Evolutionary conservation across 2,888 invertebrate species (phyloP), one percentile per base, ranked within the genome.

Genomic region (Gasteruption jaculator): DNA sequence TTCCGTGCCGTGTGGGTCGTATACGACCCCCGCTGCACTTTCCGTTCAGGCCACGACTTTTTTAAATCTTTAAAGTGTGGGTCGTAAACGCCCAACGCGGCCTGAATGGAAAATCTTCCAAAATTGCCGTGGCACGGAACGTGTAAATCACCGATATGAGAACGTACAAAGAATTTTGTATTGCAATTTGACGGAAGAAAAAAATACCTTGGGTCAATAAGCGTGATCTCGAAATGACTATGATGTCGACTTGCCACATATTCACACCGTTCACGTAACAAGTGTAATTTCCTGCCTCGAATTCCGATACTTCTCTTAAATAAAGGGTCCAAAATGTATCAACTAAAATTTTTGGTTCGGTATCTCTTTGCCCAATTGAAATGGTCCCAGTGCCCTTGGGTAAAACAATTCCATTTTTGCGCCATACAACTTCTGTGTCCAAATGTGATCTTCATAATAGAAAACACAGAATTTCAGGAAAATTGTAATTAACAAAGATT

Each of bases 261-360:
- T 71, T 73, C 25, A 71, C 74, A 42, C 79, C 79, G 63, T 83
- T 76, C 5, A 83, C 79, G 43, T 73, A 72, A 62, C 88, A 88
- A 1, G 78, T 77, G 61, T 86, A 88, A 56, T 76, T 76, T 8
- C 86, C 87, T 45, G 80, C 77, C 62, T 86, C 85, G 1, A 74
- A 69, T 48, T 73, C 72, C 10, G 77, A 77, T 1, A 84, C 78
- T 43, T 78, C 78, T 55, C 74, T 66, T 27, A 82, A 66, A 58
- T 79, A 78, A 16, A 82, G 59, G 2, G 76, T 76, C 26, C 74
- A 76, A 51, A 78, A 78, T 0, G 73, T 69, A 53, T 81, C 81
- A 3, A 80, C 74, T 5, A 76, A 63, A 30, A 78, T 65, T 53
- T 73, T 68, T 3, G 74, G 73, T 51, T 73, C 73, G 8, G 63